Conservation (phyloP, 2,113 vertebrate genomes). For the Fulmarus glacialis region DNA sequence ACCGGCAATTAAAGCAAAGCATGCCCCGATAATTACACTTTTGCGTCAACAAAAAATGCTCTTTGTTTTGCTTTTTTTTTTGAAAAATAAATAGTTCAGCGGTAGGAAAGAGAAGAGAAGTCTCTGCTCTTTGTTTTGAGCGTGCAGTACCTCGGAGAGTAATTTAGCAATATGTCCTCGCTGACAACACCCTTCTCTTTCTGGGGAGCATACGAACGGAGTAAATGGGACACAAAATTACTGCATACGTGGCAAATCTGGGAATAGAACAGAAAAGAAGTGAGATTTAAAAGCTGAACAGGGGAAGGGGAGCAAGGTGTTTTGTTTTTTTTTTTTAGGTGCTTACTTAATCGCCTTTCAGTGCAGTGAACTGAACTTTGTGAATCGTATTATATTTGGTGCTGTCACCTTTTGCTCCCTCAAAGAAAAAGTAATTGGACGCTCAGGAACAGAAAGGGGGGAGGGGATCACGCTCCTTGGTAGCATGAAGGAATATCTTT, state of each 20-base stretch:
- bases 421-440: neutral
- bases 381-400: neutral
- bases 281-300: neutral
- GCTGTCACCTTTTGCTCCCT: neutral
- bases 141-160: neutral
- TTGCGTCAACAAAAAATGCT: neutral
- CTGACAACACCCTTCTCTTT: constrained; percentile 7
- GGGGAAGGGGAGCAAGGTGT: neutral
- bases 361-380: constrained; percentile 53
- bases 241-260: neutral
- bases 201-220: neutral
- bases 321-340: neutral
- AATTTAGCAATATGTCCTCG: neutral
- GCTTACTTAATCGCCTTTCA: constrained; percentile 3
- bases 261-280: neutral
- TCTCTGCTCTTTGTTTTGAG: constrained; percentile 4
- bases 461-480: neutral
- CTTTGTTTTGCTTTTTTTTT: no score
- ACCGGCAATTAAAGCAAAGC: neutral
- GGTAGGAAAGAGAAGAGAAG: neutral
- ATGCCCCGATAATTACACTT: neutral
- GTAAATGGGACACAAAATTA: neutral
- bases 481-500: neutral
- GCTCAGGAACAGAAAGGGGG: neutral
- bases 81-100: neutral